A percentile compares a stretch with the other conserved stretches of the same genome.
Conservation (phyloP, 2,113 vertebrate species). For the Burhinus oedicnemus region DNA sequence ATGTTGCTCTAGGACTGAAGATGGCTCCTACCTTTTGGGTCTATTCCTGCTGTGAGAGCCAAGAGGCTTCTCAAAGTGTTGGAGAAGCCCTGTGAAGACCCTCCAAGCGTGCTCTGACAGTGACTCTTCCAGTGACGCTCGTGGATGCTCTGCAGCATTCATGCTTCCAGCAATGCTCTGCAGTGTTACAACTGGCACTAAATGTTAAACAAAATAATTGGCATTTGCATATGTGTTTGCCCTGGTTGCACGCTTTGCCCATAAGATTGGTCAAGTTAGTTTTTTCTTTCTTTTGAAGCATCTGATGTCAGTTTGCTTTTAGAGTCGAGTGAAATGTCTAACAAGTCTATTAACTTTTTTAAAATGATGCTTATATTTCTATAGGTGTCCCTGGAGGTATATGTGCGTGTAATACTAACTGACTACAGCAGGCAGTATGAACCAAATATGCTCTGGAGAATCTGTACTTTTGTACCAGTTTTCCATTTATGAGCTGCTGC, state of each 20-base stretch:
- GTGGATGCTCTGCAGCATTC: not conserved
- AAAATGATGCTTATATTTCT: not conserved
- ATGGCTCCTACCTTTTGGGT: not conserved
- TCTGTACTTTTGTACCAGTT: not conserved
- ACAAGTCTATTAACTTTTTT: not conserved
- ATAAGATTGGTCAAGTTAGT: not conserved
- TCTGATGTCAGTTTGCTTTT: not conserved
- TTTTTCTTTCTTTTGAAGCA: no score
- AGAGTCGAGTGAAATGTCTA: not conserved
- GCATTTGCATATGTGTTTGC: not conserved
- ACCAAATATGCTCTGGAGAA: not conserved
- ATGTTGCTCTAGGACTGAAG: not conserved
- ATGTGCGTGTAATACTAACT: not conserved
- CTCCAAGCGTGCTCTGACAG: not conserved
- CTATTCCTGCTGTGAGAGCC: not conserved
- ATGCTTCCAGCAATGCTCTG: not conserved
- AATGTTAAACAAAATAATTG: not conserved
- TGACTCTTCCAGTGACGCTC: not conserved
- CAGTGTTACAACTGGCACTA: not conserved
- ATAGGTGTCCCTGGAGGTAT: not conserved
- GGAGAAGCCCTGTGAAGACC: not conserved
- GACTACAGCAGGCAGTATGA: not conserved
- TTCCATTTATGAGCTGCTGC: not conserved
- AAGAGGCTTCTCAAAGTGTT: not conserved
- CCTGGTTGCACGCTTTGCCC: not conserved